Evolutionary conservation across 2,797 vertebrate genomes (phyloP), one percentile per base, ranked within the genome.

Genomic region (Erpetoichthys calabaricus): DNA sequence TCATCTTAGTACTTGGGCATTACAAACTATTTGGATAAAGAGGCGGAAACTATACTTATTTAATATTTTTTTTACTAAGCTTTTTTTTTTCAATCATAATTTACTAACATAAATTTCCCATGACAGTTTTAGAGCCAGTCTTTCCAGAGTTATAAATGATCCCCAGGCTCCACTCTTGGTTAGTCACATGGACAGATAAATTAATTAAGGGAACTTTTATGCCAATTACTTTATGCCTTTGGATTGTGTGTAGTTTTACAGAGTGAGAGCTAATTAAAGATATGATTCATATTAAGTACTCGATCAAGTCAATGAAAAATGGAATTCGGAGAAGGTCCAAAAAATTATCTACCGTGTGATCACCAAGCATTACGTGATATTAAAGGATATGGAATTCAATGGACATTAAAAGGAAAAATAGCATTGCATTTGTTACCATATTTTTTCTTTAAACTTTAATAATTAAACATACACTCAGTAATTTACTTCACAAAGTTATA

Each of bases 171-270:
- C 80, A 83, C 81, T 83, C 83, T 75, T 68, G 79, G 87, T 86
- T 84, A 81, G 82, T 85, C 84, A 86, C 72, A 84, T 59, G 76
- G 85, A 81, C 89, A 90, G 87, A 94, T 90, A 92, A 89, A 94
- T 92, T 92, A 90, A 96, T 96, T 93, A 89, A 87, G 82, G 87
- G 83, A 88, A 86, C 81, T 82, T 84, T 85, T 87, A 86, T 85
- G 82, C 89, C 90, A 92, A 92, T 91, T 94, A 92, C 89, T 86
- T 82, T 82, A 86, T 90, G 86, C 82, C 77, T 85, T 85, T 88
- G 84, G 86, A 89, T 88, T 87, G 84, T 84, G 80, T 88, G 82
- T 86, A 87, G 84, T 86, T 88, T 85, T 82, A 80, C 81, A 80
- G 79, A 87, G 80, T 75, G 61, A 81, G 75, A 86, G 82, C 86